Conservation (phyloP, 2,888 invertebrate species). For the Sphaeridia pumilis region DNA sequence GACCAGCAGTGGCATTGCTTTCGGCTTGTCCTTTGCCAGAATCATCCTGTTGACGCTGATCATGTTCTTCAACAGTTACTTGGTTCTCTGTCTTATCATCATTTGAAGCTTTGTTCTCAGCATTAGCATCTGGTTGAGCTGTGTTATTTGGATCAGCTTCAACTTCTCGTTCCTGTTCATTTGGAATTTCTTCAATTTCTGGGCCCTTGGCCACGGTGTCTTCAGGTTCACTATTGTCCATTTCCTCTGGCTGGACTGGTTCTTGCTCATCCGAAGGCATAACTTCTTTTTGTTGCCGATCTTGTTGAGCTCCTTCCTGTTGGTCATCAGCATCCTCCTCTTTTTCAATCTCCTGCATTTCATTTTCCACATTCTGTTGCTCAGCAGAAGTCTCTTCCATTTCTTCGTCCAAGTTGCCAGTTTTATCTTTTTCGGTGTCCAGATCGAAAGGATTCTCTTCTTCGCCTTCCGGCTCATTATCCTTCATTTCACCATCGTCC, state of each 20-base stretch:
- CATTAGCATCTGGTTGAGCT: conserved; percentile 39
- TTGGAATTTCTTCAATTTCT: conserved; percentile 39
- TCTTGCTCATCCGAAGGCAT: too few species aligned
- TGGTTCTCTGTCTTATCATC: conserved; percentile 15
- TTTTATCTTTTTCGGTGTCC: conserved; percentile 41
- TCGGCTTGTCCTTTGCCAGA: conserved; percentile 39
- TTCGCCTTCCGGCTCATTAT: conserved; percentile 49
- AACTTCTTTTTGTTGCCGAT: conserved; percentile 20
- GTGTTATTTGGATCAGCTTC: conserved; percentile 29
- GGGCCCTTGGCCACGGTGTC: too few species aligned
- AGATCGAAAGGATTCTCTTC: conserved; percentile 78
- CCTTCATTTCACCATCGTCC: conserved; percentile 59
- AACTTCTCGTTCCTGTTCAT: conserved; percentile 37
- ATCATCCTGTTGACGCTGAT: conserved; percentile 31
- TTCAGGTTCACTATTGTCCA: too few species aligned
- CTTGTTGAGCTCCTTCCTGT: conserved; percentile 32
- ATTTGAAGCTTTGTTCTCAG: conserved; percentile 38
- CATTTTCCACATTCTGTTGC: conserved; percentile 39
- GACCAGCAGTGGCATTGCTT: conserved; percentile 39
- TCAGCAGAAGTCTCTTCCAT: conserved; percentile 39
- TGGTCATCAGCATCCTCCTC: conserved; percentile 40
- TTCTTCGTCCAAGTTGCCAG: conserved; percentile 1
- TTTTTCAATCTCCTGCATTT: conserved; percentile 36
- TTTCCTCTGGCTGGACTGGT: too few species aligned
- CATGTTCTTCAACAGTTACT: conserved; percentile 18